Percentiles rank a stretch among this genome's conserved stretches.
Conservation (phyloP, 1,140 invertebrate species). For the Bradysia coprophila region DNA sequence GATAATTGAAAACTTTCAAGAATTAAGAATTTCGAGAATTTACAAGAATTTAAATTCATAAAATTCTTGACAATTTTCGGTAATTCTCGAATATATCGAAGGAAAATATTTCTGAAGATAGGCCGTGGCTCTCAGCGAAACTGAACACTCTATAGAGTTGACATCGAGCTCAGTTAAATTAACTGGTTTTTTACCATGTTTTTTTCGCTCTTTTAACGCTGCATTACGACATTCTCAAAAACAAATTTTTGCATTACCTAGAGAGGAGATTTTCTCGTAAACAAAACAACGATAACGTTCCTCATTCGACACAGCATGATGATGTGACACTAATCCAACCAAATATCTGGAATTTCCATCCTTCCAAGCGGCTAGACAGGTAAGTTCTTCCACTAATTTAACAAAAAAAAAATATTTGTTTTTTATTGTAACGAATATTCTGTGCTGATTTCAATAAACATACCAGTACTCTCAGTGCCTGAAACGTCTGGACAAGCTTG, state of each 20-base stretch:
- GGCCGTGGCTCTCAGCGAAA: too few relatives aligned
- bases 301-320: slow-evolving; percentile 73
- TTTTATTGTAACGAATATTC: neutral
- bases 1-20: too few relatives aligned
- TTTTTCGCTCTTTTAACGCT: too few relatives aligned
- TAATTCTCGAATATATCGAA: too few relatives aligned
- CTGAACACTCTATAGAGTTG: too few relatives aligned
- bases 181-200: too few relatives aligned
- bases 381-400: slow-evolving; percentile 62
- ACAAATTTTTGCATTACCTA: neutral
- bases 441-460: slow-evolving; percentile 9
- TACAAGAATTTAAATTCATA: too few relatives aligned
- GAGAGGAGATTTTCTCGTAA: slow-evolving; percentile 48
- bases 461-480: slow-evolving; percentile 66
- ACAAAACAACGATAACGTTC: slow-evolving; percentile 86
- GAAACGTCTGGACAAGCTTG: slow-evolving; percentile 81
- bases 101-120: too few relatives aligned
- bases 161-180: too few relatives aligned
- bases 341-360: slow-evolving; percentile 73
- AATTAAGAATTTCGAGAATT: too few relatives aligned
- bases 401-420: slow-evolving; percentile 2
- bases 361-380: slow-evolving; percentile 75
- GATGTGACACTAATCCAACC: slow-evolving; percentile 53
- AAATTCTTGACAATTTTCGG: too few relatives aligned
- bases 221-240: neutral